Evolutionary conservation across 1,140 invertebrate species (phyloP).

Genomic region (Drosophila kepulauana): DNA sequence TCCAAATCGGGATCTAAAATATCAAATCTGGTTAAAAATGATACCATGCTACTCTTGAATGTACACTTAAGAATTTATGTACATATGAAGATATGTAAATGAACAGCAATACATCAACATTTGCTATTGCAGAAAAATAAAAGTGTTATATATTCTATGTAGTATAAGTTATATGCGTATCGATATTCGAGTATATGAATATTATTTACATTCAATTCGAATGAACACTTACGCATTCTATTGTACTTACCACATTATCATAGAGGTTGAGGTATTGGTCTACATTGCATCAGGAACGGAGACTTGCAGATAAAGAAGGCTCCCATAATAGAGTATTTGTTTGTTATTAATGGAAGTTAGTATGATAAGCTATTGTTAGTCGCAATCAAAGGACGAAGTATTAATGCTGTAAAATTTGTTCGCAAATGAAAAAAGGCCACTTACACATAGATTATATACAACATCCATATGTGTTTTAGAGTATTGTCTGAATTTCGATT

Average conservation of each 20-base stretch:
- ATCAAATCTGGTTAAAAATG: constrained; percentile 37
- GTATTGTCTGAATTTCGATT: no score
- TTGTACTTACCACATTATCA: constrained; percentile 57
- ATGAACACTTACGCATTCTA: not conserved
- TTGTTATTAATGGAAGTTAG: constrained; percentile 25
- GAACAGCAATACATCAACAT: constrained; percentile 16
- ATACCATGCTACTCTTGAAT: not conserved
- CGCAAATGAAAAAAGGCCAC: not conserved
- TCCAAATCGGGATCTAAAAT: constrained; percentile 86
- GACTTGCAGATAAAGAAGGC: constrained; percentile 72
- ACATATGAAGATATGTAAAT: constrained; percentile 11
- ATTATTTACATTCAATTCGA: constrained; percentile 24
- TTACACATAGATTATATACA: no score
- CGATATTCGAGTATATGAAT: constrained; percentile 22
- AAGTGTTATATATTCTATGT: constrained; percentile 6
- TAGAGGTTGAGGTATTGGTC: constrained; percentile 25
- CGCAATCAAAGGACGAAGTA: not conserved
- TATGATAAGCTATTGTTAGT: constrained; percentile 16
- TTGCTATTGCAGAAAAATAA: constrained; percentile 18
- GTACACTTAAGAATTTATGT: constrained; percentile 13
- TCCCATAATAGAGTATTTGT: constrained; percentile 63
- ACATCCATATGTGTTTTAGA: no score
- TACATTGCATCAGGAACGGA: constrained; percentile 53
- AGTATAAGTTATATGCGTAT: constrained; percentile 22
- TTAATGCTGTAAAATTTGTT: not conserved